Conservation (phyloP, 2,888 invertebrate species). For the Harmothoe impar region DNA sequence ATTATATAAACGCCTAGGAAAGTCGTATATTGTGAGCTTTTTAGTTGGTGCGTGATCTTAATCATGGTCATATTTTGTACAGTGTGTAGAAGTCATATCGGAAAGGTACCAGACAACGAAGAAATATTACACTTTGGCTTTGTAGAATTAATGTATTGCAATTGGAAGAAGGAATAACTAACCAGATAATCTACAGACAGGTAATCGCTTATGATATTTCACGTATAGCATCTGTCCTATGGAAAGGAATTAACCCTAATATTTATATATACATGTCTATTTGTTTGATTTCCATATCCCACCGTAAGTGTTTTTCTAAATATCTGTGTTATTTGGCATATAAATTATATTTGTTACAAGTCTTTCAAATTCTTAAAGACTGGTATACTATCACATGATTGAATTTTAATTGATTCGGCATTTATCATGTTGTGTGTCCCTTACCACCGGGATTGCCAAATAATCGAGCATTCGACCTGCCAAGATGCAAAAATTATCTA, state of each 20-base stretch:
- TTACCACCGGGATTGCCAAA: neutral
- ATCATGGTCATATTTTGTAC: constrained; percentile 40
- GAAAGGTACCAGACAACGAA: neutral
- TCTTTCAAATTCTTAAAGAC: neutral
- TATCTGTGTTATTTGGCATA: neutral
- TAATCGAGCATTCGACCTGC: neutral
- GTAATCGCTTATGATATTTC: neutral
- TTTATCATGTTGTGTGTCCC: neutral
- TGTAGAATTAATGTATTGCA: constrained; percentile 32
- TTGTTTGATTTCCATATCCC: neutral
- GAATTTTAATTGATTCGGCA: neutral
- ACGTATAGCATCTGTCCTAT: neutral
- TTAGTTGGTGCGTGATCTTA: constrained; percentile 26
- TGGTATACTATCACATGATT: neutral
- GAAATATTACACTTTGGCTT: constrained; percentile 22
- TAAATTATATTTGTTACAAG: neutral
- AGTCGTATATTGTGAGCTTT: neutral
- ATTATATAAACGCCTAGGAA: constrained; percentile 22
- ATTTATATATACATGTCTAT: neutral
- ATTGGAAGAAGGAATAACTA: constrained; percentile 18
- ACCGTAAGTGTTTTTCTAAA: constrained; percentile 32
- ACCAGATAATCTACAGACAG: constrained; percentile 15
- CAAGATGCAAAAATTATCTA: neutral
- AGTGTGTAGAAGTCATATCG: constrained; percentile 27
- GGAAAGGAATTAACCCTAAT: neutral